These are phyloP conservation scores for Cyphomyrus discorhynchus DNA, from an alignment of 2,113 vertebrate species.

Conservation along the genomic window DNA sequence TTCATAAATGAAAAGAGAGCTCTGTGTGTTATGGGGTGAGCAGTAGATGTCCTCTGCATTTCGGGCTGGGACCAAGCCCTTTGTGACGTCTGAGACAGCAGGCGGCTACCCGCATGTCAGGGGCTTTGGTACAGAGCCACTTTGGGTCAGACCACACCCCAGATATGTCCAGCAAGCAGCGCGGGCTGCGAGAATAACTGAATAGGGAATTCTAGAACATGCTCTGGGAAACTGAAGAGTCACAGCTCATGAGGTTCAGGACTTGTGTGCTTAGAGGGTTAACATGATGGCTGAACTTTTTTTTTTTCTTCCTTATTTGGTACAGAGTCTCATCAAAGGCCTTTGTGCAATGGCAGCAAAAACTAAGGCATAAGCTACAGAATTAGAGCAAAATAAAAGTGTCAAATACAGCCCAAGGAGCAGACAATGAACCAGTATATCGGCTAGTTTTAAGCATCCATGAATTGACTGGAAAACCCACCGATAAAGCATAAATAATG, in stretches of 20 bases:
- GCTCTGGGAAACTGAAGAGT: neutral
- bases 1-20: neutral
- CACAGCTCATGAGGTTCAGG: neutral
- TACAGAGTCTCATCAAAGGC: neutral
- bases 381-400: neutral
- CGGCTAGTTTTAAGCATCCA: neutral
- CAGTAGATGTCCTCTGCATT: slow-evolving; percentile 32
- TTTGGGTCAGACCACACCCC: slow-evolving; percentile 41
- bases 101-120: slow-evolving; percentile 35
- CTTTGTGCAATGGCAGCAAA: neutral
- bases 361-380: neutral
- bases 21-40: slow-evolving; percentile 10
- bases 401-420: neutral
- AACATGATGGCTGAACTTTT: neutral
- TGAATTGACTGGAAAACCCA: neutral
- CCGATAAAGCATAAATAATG: neutral
- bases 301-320: neutral
- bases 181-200: slow-evolving; percentile 53
- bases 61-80: slow-evolving; percentile 39
- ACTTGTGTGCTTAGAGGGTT: neutral
- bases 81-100: slow-evolving; percentile 47
- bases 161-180: neutral
- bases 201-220: slow-evolving; percentile 54
- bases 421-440: neutral
- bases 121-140: slow-evolving; percentile 30